Conservation (phyloP, 2,888 invertebrate genomes). For the Ophraella communa region DNA sequence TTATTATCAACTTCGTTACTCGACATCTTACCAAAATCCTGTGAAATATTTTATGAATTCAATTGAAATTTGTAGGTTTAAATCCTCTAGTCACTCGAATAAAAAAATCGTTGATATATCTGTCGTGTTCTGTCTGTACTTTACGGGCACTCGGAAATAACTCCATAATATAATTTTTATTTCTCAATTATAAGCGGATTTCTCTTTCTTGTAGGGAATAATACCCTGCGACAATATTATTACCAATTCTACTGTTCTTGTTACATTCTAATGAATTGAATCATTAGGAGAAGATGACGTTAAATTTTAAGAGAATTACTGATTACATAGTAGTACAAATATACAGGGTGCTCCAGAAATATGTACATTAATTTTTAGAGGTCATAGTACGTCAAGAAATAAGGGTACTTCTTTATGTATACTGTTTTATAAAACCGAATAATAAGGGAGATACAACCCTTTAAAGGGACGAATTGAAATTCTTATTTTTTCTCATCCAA, state of each 20-base stretch:
- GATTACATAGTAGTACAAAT: not conserved
- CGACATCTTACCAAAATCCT: too few relatives aligned
- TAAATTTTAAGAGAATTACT: not conserved
- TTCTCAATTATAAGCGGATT: slow-evolving; percentile 38
- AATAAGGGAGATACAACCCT: too few relatives aligned
- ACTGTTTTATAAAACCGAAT: too few relatives aligned
- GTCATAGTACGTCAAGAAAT: too few relatives aligned
- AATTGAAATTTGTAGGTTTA: not conserved
- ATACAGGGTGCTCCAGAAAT: too few relatives aligned
- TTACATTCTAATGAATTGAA: slow-evolving; percentile 29
- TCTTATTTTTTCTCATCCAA: too few relatives aligned
- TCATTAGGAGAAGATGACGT: slow-evolving; percentile 7
- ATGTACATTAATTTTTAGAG: too few relatives aligned
- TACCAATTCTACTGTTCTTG: slow-evolving; percentile 29
- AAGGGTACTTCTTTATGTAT: too few relatives aligned
- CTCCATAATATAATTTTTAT: slow-evolving; percentile 36
- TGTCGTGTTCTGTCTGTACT: not conserved
- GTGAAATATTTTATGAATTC: not conserved
- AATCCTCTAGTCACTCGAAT: too few relatives aligned
- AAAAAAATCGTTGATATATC: not conserved
- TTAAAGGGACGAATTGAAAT: too few relatives aligned
- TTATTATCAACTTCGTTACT: too few relatives aligned
- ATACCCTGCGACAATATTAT: slow-evolving; percentile 36
- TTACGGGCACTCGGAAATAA: slow-evolving; percentile 11
- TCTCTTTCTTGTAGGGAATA: slow-evolving; percentile 15